phyloP scores from a whole-genome alignment of 2,888 invertebrate genomes.

The Tinea semifulvella region DNA sequence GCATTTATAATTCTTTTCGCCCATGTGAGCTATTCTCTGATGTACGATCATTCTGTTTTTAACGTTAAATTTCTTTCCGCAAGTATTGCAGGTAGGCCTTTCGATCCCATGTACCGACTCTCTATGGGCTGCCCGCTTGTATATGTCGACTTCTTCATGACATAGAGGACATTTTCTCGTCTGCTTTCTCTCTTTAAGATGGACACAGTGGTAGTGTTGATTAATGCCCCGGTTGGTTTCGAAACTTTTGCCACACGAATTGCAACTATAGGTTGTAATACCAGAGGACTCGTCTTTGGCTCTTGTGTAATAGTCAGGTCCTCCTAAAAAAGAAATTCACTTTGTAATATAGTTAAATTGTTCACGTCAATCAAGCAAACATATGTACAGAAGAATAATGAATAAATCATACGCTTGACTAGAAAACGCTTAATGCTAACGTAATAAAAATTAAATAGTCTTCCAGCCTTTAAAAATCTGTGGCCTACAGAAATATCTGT shows the following conservation, averaged over 20 bases:
- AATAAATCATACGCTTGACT: too few species aligned
- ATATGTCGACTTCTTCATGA: constrained; percentile 25
- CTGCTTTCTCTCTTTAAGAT: constrained; percentile 15
- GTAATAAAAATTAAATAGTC: too few species aligned
- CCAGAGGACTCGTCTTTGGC: not conserved
- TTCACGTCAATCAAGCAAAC: too few species aligned
- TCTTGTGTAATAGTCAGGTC: not conserved
- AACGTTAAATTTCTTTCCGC: constrained; percentile 34
- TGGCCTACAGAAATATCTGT: too few species aligned
- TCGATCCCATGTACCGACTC: constrained; percentile 32
- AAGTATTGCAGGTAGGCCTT: constrained; percentile 31
- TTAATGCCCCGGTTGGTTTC: not conserved
- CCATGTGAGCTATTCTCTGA: constrained; percentile 38
- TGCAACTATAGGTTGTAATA: not conserved
- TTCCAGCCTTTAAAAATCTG: too few species aligned
- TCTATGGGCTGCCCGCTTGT: constrained; percentile 27
- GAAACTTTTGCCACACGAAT: not conserved
- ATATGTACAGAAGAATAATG: too few species aligned
- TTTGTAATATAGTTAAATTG: too few species aligned
- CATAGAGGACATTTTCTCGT: constrained; percentile 33
- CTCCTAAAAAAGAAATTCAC: constrained; percentile 15
- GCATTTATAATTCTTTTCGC: constrained; percentile 42
- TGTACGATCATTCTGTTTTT: constrained; percentile 34
- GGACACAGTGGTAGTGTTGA: not conserved
- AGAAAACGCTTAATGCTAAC: too few species aligned